phyloP scores from a whole-genome alignment of 1,140 invertebrate species.

The Planococcus citri region DNA sequence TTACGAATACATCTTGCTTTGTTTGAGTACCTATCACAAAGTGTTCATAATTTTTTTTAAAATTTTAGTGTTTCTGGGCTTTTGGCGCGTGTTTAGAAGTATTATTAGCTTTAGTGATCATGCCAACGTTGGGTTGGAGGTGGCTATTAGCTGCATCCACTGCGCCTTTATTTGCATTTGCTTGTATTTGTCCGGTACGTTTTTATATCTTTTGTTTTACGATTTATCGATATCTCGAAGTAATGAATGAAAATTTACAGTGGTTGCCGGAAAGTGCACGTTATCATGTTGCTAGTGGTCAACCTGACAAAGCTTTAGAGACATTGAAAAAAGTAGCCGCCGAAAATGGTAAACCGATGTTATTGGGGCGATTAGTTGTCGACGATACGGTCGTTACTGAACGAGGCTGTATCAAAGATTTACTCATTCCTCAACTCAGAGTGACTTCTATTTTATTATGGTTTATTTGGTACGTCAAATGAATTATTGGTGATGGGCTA shows the following conservation, averaged over 20 bases:
- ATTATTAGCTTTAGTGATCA: conserved; percentile 74
- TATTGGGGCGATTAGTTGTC: conserved; percentile 72
- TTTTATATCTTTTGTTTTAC: conserved; percentile 13
- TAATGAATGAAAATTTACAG: conserved; percentile 36
- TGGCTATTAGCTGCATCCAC: conserved; percentile 81
- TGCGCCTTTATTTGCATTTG: conserved; percentile 73
- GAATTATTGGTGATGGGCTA: not conserved
- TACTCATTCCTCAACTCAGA: conserved; percentile 65
- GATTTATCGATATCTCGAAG: not conserved
- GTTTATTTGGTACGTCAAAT: conserved; percentile 85
- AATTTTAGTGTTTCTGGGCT: conserved; percentile 83
- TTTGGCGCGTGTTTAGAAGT: conserved; percentile 87
- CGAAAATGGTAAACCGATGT: conserved; percentile 81
- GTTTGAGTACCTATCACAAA: not conserved
- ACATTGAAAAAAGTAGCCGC: conserved; percentile 67
- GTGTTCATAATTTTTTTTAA: conserved; percentile 9
- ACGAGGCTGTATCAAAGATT: conserved; percentile 59
- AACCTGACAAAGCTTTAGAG: conserved; percentile 68
- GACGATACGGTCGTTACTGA: conserved; percentile 50
- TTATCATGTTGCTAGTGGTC: conserved; percentile 72
- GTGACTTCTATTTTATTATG: conserved; percentile 76
- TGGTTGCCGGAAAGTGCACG: conserved; percentile 88
- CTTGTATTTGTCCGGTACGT: conserved; percentile 60
- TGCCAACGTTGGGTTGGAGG: conserved; percentile 83
- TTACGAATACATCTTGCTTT: conserved; percentile 8